Percentiles rank a stretch among this genome's conserved stretches.
Conservation (phyloP, 2,888 invertebrate genomes). For the Watsonalla cultraria region DNA sequence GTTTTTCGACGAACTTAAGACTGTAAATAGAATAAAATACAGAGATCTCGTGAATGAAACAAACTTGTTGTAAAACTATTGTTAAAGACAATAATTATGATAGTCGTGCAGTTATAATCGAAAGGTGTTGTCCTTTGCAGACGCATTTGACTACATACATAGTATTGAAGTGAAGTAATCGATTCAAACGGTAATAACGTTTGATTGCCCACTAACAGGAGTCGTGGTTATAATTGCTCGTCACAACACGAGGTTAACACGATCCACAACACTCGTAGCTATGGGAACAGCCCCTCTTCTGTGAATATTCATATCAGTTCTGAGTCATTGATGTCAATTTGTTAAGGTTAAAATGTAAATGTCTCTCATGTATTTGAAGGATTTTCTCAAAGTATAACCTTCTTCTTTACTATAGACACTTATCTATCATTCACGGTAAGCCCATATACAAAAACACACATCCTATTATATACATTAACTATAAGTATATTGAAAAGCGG, state of each 20-base stretch:
- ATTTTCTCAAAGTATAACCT: background rate
- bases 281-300: constrained; percentile 15
- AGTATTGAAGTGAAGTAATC: constrained; percentile 2
- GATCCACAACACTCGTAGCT: constrained; percentile 23
- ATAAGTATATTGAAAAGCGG: too few species aligned
- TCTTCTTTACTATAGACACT: too few species aligned
- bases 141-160: constrained; percentile 22
- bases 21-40: too few species aligned
- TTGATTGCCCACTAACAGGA: constrained; percentile 22
- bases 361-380: background rate
- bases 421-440: too few species aligned
- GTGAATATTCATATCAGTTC: background rate
- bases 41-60: too few species aligned
- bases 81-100: background rate
- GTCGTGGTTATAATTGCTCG: constrained; percentile 35
- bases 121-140: constrained; percentile 25
- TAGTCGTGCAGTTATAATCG: constrained; percentile 9
- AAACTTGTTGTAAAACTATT: too few species aligned
- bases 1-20: too few species aligned
- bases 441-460: too few species aligned
- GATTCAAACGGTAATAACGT: constrained; percentile 19
- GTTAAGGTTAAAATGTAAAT: background rate
- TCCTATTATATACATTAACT: too few species aligned
- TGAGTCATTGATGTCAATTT: background rate
- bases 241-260: constrained; percentile 43